A percentile compares a stretch with the other conserved stretches of the same genome.
Conservation (phyloP, 2,113 vertebrate genomes). For the Speoplatyrhinus poulsoni region DNA sequence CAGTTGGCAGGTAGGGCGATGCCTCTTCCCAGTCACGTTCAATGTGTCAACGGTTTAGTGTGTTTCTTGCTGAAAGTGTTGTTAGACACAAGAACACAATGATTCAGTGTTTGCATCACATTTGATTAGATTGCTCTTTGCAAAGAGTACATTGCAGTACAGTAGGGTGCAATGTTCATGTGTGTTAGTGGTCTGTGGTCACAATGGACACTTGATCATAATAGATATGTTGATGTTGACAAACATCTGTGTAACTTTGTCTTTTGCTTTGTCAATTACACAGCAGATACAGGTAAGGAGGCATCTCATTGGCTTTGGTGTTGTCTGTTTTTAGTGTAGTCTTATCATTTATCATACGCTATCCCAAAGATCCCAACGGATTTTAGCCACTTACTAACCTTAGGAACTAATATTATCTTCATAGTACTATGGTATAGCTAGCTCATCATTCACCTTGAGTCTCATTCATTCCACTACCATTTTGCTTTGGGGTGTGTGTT, state of each 20-base stretch:
- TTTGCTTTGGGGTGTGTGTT: conserved; percentile 19
- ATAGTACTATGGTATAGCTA: background rate
- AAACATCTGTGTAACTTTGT: conserved; percentile 15
- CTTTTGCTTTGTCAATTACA: conserved; percentile 44
- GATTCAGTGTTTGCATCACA: too few species aligned
- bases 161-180: background rate
- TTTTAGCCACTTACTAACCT: background rate
- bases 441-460: background rate
- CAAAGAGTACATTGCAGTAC: too few species aligned
- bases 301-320: conserved; percentile 29
- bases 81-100: background rate
- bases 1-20: conserved; percentile 85
- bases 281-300: conserved; percentile 77
- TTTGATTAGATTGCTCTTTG: too few species aligned
- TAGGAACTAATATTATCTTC: background rate
- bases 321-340: conserved; percentile 33
- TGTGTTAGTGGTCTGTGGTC: conserved; percentile 1
- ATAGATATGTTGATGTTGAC: conserved; percentile 16
- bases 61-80: too few species aligned
- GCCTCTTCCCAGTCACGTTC: background rate
- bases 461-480: conserved; percentile 39
- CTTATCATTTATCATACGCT: conserved; percentile 10
- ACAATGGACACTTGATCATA: background rate
- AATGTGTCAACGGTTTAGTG: background rate
- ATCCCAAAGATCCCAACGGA: background rate